Evolutionary conservation across 2,888 invertebrate species (phyloP).

Genomic region (Mamestra brassicae): DNA sequence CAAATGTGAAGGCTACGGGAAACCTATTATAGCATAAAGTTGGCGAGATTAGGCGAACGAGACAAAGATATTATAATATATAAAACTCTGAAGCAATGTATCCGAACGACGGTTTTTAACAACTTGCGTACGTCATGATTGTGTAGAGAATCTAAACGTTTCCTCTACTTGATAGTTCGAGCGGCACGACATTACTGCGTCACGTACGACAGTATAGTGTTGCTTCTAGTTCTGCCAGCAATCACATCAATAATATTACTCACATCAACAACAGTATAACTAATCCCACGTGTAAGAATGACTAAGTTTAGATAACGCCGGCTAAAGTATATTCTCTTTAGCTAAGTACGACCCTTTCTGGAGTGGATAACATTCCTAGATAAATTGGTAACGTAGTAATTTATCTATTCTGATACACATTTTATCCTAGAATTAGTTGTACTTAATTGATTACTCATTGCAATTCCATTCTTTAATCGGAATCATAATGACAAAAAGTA

Average conservation of each 20-base stretch:
- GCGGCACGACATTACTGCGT: not conserved
- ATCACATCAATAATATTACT: not conserved
- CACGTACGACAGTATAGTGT: not conserved
- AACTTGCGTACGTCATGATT: not conserved
- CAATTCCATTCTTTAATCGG: slow-evolving; percentile 2
- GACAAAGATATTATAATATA: not conserved
- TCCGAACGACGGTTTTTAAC: not conserved
- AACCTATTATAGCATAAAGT: not conserved
- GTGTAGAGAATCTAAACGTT: too few relatives aligned
- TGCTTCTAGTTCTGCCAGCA: not conserved
- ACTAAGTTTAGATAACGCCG: not conserved
- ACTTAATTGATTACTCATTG: slow-evolving; percentile 8
- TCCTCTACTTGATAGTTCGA: not conserved
- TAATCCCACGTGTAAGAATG: not conserved
- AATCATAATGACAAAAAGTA: not conserved
- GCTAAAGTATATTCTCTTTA: not conserved
- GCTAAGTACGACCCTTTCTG: not conserved
- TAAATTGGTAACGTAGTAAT: slow-evolving; percentile 9
- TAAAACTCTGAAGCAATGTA: too few relatives aligned
- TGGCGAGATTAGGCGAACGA: not conserved
- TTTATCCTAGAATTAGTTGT: not conserved
- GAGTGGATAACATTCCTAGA: not conserved
- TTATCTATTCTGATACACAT: slow-evolving; percentile 10
- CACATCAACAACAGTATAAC: not conserved
- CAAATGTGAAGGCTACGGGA: not conserved